These are phyloP conservation scores for Hanleya hanleyi DNA, from an alignment of 2,888 invertebrate species.

Conservation along the genomic window DNA sequence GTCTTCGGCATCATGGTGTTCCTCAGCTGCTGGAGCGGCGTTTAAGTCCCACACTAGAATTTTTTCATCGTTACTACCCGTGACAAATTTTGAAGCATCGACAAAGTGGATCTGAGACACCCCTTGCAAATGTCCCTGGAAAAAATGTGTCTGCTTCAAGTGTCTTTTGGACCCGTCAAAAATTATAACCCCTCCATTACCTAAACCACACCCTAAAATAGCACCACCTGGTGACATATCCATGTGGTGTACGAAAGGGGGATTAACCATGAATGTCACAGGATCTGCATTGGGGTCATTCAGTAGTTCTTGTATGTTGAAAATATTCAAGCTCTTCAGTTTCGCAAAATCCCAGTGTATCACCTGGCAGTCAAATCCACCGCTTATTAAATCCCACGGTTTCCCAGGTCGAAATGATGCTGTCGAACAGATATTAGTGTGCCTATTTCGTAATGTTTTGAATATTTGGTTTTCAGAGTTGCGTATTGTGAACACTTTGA, in stretches of 20 bases:
- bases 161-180: conserved; percentile 60
- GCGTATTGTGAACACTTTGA: conserved; percentile 52
- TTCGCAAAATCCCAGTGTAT: conserved; percentile 70
- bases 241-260: conserved; percentile 67
- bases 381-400: conserved; percentile 65
- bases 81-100: conserved; percentile 49
- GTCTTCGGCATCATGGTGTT: conserved; percentile 13
- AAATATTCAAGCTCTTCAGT: conserved; percentile 59
- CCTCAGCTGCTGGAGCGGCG: neutral
- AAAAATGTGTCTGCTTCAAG: conserved; percentile 50
- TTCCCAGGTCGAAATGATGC: conserved; percentile 60
- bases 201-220: conserved; percentile 63
- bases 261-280: conserved; percentile 66
- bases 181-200: conserved; percentile 66
- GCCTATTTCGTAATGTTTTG: conserved; percentile 66
- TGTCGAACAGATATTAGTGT: conserved; percentile 70
- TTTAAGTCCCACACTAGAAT: conserved; percentile 61
- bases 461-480: conserved; percentile 59
- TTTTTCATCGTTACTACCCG: conserved; percentile 66
- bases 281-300: conserved; percentile 47
- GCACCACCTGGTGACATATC: conserved; percentile 50
- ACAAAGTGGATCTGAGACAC: conserved; percentile 70
- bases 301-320: conserved; percentile 67
- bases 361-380: conserved; percentile 67
- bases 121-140: conserved; percentile 67